Base-by-base conservation (phyloP, 1,140 invertebrate genomes). In the Nephila pilipes region DNA sequence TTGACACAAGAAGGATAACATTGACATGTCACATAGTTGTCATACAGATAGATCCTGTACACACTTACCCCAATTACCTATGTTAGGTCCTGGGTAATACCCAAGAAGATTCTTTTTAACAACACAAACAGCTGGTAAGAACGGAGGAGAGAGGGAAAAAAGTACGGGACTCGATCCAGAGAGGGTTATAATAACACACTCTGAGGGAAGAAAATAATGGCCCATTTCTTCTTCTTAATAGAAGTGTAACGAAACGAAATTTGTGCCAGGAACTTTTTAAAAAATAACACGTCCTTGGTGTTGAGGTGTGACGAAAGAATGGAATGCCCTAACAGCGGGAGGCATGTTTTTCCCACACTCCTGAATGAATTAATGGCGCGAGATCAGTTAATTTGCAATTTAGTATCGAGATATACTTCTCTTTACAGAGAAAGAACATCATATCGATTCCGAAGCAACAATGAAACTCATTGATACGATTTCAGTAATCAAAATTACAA, bases 271-370 rank as follows among this genome's bases (percentile, higher is more conserved):
- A 65, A 36, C 14, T 25, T 79, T 60, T 58, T 29, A 38, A 75
- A 88, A 63, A 88, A 88, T 69, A 69, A 38, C 18, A 22, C 36
- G 87, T 38, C 87, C 87, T 88, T 88, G 87, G 87, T 46, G 63
- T 54, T 16, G 18, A 54, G 22, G 29, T n/a, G 87, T 65, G 60
- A 69, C 36, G 29, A 32, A 60, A 29, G 55, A 32, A 36, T 29
- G 83, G 54, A 58, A 88, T 75, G 29, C 32, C 87, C 69, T 75
- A 75, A n/a, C 22, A 38, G 60, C 63, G n/a, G 87, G 60, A n/a
- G 87, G 60, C 60, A 87, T 87, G 20, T 25, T 29, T 58, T n/a
- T 36, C 57, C 32, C 0, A 22, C 2, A 60, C 29, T 25, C 60
- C 2, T 25, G n/a, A 22, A 63, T 46, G 46, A 46, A 46, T 46